A percentile compares a stretch with the other conserved stretches of the same genome.
Conservation (phyloP, 2,888 invertebrate genomes). For the Zaprionus bogoriensis region DNA sequence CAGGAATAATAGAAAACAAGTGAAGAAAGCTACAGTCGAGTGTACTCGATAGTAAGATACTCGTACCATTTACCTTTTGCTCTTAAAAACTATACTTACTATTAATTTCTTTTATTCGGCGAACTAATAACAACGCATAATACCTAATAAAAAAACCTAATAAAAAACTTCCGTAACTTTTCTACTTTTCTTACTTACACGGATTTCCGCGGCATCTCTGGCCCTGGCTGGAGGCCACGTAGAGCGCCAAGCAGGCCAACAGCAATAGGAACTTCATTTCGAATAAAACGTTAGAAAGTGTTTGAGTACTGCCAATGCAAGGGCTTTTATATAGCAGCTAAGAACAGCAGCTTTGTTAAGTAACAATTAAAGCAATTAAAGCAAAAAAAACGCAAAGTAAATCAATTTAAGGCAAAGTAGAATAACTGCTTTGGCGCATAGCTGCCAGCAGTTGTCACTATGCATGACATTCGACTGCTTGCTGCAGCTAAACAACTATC, state of each 20-base stretch:
- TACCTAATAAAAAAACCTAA: too few relatives aligned
- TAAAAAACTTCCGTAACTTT: too few relatives aligned
- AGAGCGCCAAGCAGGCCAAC: slow-evolving; percentile 7
- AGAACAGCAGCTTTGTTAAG: not conserved
- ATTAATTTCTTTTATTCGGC: not conserved
- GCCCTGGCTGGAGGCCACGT: slow-evolving; percentile 11
- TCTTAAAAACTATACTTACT: too few relatives aligned
- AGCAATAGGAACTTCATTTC: slow-evolving; percentile 22
- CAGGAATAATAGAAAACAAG: not conserved
- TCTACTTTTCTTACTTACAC: not conserved
- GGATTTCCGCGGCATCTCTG: slow-evolving; percentile 13
- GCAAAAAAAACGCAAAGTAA: not conserved
- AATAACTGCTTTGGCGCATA: not conserved
- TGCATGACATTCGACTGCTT: not conserved
- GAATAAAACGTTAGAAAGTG: not conserved
- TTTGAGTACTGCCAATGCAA: not conserved
- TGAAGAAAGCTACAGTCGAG: not conserved
- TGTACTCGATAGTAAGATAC: too few relatives aligned
- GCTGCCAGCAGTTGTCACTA: slow-evolving; percentile 6
- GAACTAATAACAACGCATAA: not conserved
- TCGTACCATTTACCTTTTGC: too few relatives aligned
- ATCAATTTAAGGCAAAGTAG: too few relatives aligned
- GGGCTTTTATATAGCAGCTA: slow-evolving; percentile 6
- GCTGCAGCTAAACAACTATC: not conserved
- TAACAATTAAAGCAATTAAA: not conserved